Evolutionary conservation across 1,140 invertebrate genomes (phyloP).

Genomic region (Drosophila bocqueti): DNA sequence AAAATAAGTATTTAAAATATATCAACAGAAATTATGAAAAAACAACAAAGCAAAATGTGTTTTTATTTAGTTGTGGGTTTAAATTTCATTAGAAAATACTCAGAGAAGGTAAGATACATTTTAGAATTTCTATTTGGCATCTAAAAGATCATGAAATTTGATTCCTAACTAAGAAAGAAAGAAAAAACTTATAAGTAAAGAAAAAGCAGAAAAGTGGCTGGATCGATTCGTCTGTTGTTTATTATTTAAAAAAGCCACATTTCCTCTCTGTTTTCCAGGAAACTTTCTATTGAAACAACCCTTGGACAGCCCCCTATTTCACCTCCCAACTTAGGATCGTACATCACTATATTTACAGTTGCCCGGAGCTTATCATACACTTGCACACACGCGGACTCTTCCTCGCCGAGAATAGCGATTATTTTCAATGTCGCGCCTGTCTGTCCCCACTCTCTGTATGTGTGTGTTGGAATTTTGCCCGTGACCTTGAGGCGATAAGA

Average conservation of each 20-base stretch:
- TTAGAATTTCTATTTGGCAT: not conserved
- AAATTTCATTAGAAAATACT: not conserved
- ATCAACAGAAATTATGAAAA: slow-evolving; percentile 74
- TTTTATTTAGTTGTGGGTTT: slow-evolving; percentile 16
- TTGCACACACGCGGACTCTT: slow-evolving; percentile 12
- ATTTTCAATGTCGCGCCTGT: slow-evolving; percentile 77
- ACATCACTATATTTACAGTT: slow-evolving; percentile 23
- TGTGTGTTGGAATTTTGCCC: slow-evolving; percentile 76
- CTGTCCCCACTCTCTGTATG: slow-evolving; percentile 20
- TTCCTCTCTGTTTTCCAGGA: too few species aligned
- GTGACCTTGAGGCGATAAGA: slow-evolving; percentile 82
- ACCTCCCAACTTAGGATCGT: not conserved
- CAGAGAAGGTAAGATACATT: not conserved
- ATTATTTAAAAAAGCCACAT: not conserved
- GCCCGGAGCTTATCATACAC: slow-evolving; percentile 29
- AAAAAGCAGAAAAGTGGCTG: not conserved
- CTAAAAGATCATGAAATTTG: not conserved
- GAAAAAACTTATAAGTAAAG: too few species aligned
- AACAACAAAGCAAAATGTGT: slow-evolving; percentile 8
- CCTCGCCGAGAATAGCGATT: slow-evolving; percentile 51
- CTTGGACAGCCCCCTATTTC: slow-evolving; percentile 1
- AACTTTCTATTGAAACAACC: slow-evolving; percentile 1
- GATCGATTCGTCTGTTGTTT: not conserved
- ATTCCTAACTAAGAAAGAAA: not conserved
- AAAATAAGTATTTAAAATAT: slow-evolving; percentile 83